Evolutionary conservation across 2,113 vertebrate genomes (phyloP).

Genomic region (Meleagris gallopavo): DNA sequence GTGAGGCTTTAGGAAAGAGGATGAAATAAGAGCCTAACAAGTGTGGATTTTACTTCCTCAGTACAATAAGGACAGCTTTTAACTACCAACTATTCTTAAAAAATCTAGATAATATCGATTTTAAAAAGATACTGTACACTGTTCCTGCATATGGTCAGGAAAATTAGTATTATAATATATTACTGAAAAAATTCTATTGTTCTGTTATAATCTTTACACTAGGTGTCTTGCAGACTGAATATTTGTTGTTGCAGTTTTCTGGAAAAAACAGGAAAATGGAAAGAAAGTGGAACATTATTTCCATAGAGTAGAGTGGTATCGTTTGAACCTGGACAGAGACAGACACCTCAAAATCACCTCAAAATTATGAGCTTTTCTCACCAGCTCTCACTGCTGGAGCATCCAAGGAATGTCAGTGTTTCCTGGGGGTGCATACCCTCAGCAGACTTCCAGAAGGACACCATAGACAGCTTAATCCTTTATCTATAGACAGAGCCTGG

Average conservation of each 20-base stretch:
- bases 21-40: conserved; percentile 73
- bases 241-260: not conserved
- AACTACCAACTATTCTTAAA: conserved; percentile 31
- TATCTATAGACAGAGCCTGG: not conserved
- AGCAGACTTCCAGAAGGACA: not conserved
- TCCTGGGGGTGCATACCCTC: not conserved
- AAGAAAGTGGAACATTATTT: not conserved
- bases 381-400: not conserved
- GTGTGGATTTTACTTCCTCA: conserved; percentile 68
- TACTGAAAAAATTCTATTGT: not conserved
- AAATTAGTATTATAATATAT: not conserved
- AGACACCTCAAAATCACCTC: not conserved
- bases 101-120: not conserved
- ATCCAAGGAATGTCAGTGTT: not conserved
- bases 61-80: conserved; percentile 50
- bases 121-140: not conserved
- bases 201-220: not conserved
- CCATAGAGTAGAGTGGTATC: not conserved
- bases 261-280: not conserved
- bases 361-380: not conserved
- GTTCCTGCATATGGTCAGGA: not conserved
- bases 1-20: conserved; percentile 64
- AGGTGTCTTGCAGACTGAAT: not conserved
- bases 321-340: not conserved
- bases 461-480: not conserved